These are phyloP conservation scores for Dione juno DNA, from an alignment of 2,888 invertebrate genomes.

Conservation along the genomic window DNA sequence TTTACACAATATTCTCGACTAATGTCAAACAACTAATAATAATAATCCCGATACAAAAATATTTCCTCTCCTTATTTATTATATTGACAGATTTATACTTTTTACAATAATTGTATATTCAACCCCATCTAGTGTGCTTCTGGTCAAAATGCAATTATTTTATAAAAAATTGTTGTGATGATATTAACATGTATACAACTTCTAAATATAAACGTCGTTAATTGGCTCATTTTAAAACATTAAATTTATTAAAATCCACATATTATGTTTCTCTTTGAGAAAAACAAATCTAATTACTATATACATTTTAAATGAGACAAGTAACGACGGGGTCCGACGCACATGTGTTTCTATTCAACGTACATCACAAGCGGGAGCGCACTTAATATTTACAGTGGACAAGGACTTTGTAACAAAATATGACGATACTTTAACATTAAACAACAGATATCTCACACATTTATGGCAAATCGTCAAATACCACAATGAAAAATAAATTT, in stretches of 20 bases:
- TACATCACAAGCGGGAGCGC: conserved; percentile 63
- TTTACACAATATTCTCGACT: conserved; percentile 79
- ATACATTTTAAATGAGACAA: conserved; percentile 22
- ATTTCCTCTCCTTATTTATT: conserved; percentile 77
- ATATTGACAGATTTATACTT: conserved; percentile 75
- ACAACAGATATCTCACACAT: conserved; percentile 78
- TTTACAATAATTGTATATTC: conserved; percentile 63
- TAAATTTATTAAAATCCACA: conserved; percentile 4
- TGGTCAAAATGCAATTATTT: conserved; percentile 52
- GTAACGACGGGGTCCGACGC: conserved; percentile 13
- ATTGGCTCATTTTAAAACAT: conserved; percentile 14
- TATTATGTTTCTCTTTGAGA: conserved; percentile 23
- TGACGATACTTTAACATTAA: conserved; percentile 64
- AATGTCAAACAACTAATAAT: conserved; percentile 73
- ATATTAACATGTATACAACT: conserved; percentile 47
- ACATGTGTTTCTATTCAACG: conserved; percentile 53
- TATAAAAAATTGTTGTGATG: conserved; percentile 59
- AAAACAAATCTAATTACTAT: conserved; percentile 17
- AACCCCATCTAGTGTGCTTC: conserved; percentile 53
- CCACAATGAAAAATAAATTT: conserved; percentile 67
- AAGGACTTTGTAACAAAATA: conserved; percentile 56
- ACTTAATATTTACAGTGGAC: conserved; percentile 70
- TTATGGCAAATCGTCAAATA: conserved; percentile 78
- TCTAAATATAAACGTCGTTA: conserved; percentile 31
- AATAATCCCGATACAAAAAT: conserved; percentile 83